Percentiles rank a stretch among this genome's conserved stretches.
Evolutionary conservation across 2,888 invertebrate species (phyloP).

Genomic region (Rotaria magnacalcarata): DNA sequence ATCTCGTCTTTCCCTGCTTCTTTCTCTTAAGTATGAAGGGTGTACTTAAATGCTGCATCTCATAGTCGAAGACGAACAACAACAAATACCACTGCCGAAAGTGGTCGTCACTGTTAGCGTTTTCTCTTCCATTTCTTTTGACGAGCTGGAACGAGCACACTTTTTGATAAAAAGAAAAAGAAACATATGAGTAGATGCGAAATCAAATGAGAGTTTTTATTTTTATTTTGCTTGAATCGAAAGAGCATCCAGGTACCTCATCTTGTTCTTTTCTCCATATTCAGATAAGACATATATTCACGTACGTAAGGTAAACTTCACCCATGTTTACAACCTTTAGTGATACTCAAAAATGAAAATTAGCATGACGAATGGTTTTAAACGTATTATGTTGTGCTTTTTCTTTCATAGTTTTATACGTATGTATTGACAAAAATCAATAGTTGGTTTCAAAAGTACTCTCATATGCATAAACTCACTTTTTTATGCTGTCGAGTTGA

Average conservation of each 20-base stretch:
- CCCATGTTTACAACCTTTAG: not conserved
- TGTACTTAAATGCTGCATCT: not conserved
- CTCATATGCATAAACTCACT: not conserved
- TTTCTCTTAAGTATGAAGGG: not conserved
- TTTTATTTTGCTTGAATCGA: not conserved
- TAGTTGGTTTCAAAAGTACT: not conserved
- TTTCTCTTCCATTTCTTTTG: not conserved
- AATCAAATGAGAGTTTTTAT: not conserved
- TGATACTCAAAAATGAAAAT: not conserved
- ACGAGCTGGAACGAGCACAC: not conserved
- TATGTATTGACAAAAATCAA: not conserved
- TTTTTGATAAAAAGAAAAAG: not conserved
- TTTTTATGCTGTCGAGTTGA: not conserved
- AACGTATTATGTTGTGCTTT: not conserved
- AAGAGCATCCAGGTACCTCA: not conserved
- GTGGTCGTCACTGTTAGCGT: not conserved
- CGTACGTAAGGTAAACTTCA: not conserved
- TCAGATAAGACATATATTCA: not conserved
- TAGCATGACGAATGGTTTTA: constrained; percentile 12
- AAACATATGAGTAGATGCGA: not conserved
- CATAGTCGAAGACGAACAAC: not conserved
- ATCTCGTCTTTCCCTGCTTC: not conserved
- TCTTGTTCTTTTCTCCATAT: not conserved
- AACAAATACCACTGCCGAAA: not conserved
- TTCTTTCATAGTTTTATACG: not conserved